Evolutionary conservation across 1,140 invertebrate genomes (phyloP).

Genomic region (Zaprionus kolodkinae): DNA sequence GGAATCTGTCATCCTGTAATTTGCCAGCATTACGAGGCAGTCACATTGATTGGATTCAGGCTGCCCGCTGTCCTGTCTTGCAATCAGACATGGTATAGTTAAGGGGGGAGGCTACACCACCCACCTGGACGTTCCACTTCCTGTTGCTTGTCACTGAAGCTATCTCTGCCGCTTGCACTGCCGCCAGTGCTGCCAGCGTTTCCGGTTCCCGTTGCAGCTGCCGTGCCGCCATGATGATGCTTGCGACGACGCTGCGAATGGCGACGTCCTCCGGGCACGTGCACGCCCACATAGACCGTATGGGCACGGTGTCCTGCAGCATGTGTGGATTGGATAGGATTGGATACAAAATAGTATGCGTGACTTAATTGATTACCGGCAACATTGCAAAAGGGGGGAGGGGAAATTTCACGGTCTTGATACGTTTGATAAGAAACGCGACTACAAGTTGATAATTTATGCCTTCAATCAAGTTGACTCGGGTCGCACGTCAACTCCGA

Average conservation of each 20-base stretch:
- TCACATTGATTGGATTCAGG: slow-evolving; percentile 48
- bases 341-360: slow-evolving; percentile 37
- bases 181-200: slow-evolving; percentile 41
- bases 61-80: not conserved
- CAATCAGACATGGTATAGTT: slow-evolving; percentile 1
- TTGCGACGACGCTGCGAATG: slow-evolving; percentile 91
- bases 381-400: not conserved
- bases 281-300: slow-evolving; percentile 94
- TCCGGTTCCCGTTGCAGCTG: slow-evolving; percentile 27
- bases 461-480: slow-evolving; percentile 16
- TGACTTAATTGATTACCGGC: slow-evolving; percentile 34
- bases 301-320: slow-evolving; percentile 92
- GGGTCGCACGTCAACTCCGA: too few species aligned
- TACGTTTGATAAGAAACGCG: slow-evolving; percentile 24
- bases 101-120: slow-evolving; percentile 43
- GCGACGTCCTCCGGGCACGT: slow-evolving; percentile 90
- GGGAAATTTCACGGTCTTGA: too few species aligned
- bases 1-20: slow-evolving; percentile 44
- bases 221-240: slow-evolving; percentile 87
- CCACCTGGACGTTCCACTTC: slow-evolving; percentile 80
- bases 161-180: slow-evolving; percentile 59
- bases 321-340: slow-evolving; percentile 30
- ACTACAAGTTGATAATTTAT: slow-evolving; percentile 28
- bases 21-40: slow-evolving; percentile 31
- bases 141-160: slow-evolving; percentile 68